Conservation (phyloP, 2,113 vertebrate species). For the Panthera tigris region DNA sequence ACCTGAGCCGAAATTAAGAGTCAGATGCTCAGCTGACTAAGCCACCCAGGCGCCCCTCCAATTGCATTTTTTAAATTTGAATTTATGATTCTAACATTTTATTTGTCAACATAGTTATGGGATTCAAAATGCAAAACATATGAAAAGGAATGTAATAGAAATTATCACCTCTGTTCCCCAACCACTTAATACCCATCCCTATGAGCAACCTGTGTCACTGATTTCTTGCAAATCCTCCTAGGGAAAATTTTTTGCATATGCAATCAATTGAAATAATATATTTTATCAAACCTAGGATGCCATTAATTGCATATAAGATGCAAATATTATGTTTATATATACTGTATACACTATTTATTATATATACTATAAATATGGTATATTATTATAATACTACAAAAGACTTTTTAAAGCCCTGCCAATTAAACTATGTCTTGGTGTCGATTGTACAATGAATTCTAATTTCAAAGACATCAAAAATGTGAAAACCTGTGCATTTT, state of each 20-base stretch:
- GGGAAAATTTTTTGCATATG: neutral
- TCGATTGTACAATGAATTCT: neutral
- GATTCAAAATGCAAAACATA: neutral
- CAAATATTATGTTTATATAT: neutral
- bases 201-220: neutral
- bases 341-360: neutral
- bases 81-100: neutral
- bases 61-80: neutral
- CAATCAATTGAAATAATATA: neutral
- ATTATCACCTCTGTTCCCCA: neutral
- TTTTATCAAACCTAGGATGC: neutral
- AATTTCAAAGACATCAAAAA: neutral
- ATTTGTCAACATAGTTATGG: neutral
- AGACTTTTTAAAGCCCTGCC: neutral
- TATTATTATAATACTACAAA: neutral
- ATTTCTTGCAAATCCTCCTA: neutral
- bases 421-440: neutral
- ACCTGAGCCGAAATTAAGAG: no score
- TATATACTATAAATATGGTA: neutral
- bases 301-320: neutral
- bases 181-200: neutral
- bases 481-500: neutral
- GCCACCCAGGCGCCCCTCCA: neutral
- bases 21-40: no score
- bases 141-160: neutral